A percentile compares a stretch with the other conserved stretches of the same genome.
phyloP scores from a whole-genome alignment of 2,797 vertebrate species.

The Poeciliopsis infans region DNA sequence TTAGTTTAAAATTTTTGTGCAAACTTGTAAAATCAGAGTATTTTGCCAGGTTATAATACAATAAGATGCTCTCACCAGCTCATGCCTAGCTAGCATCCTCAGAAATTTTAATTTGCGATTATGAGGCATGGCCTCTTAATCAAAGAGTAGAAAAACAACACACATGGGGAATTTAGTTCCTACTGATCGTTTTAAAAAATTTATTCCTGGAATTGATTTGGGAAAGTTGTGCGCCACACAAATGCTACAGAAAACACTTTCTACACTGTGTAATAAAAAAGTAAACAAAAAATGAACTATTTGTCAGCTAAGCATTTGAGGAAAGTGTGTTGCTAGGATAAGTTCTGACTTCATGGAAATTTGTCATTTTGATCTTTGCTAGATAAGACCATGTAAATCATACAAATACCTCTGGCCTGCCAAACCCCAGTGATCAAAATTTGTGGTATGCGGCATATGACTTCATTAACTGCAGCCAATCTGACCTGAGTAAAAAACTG shows the following conservation, averaged over 20 bases:
- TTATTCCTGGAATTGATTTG: neutral
- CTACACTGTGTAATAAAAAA: neutral
- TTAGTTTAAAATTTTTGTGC: neutral
- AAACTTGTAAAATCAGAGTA: neutral
- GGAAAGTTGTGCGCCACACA: neutral
- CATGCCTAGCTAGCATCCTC: neutral
- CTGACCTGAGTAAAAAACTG: conserved; percentile 25
- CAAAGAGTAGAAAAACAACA: neutral
- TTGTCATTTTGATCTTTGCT: conserved; percentile 12
- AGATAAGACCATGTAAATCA: neutral
- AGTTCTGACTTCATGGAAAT: conserved; percentile 14
- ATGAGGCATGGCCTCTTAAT: neutral
- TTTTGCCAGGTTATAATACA: neutral
- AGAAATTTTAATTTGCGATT: neutral
- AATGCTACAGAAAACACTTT: neutral
- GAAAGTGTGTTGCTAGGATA: neutral
- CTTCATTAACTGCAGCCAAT: conserved; percentile 14
- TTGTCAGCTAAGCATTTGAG: neutral
- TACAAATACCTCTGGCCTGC: conserved; percentile 7
- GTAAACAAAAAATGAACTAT: neutral
- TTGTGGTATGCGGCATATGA: conserved; percentile 14
- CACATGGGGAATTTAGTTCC: neutral
- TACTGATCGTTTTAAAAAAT: neutral
- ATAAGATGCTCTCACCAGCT: neutral
- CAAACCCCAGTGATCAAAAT: conserved; percentile 10